A percentile compares a stretch with the other conserved stretches of the same genome.
Evolutionary conservation across 2,888 invertebrate genomes (phyloP).

Genomic region (Mayetiola destructor): DNA sequence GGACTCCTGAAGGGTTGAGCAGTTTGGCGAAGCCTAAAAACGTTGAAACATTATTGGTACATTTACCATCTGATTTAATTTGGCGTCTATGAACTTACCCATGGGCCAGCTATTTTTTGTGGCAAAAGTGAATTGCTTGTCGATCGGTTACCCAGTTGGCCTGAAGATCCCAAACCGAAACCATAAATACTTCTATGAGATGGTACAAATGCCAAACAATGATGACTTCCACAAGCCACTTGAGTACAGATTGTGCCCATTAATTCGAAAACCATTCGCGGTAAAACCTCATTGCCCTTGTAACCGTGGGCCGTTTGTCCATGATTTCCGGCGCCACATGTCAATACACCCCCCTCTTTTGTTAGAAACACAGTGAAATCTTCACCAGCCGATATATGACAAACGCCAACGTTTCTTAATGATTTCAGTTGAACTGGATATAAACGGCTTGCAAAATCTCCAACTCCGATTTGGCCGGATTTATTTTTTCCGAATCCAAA

Average conservation of each 20-base stretch:
- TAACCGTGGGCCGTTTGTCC: slow-evolving; percentile 86
- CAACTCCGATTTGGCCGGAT: slow-evolving; percentile 69
- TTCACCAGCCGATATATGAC: slow-evolving; percentile 78
- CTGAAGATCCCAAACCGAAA: slow-evolving; percentile 81
- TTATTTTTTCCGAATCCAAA: slow-evolving; percentile 81
- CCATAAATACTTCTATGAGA: slow-evolving; percentile 64
- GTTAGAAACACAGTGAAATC: slow-evolving; percentile 91
- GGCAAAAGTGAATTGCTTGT: slow-evolving; percentile 44
- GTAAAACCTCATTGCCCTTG: slow-evolving; percentile 66
- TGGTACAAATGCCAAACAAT: slow-evolving; percentile 72
- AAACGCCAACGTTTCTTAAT: slow-evolving; percentile 56
- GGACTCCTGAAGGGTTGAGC: too few relatives aligned
- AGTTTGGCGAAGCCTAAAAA: too few relatives aligned
- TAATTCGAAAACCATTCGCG: slow-evolving; percentile 72
- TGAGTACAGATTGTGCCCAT: slow-evolving; percentile 89
- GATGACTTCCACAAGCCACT: slow-evolving; percentile 69
- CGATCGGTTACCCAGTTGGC: slow-evolving; percentile 64
- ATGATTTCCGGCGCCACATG: slow-evolving; percentile 79
- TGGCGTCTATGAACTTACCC: slow-evolving; percentile 35
- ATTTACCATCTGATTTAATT: too few relatives aligned
- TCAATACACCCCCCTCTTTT: slow-evolving; percentile 84
- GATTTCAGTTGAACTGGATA: slow-evolving; percentile 65
- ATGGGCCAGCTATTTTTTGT: slow-evolving; percentile 53
- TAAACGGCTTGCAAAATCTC: slow-evolving; percentile 50
- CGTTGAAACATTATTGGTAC: too few relatives aligned